Percentiles rank a stretch among this genome's conserved stretches.
Conservation (phyloP, 2,797 vertebrate genomes). For the Hylomyscus alleni region DNA sequence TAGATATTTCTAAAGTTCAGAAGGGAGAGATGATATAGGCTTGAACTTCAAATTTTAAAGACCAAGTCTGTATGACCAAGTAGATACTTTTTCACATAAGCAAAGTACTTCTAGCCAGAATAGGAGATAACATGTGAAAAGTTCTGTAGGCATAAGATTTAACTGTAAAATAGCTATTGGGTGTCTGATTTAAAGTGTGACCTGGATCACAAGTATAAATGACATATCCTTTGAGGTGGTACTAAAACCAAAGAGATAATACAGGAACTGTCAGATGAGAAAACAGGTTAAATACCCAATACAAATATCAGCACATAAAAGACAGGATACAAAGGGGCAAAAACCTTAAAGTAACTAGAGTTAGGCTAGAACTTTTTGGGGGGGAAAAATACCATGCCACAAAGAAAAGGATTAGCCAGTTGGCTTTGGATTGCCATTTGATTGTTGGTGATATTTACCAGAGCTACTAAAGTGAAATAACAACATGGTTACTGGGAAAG, state of each 20-base stretch:
- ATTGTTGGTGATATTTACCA: background rate
- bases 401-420: background rate
- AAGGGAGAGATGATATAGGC: background rate
- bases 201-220: constrained; percentile 11
- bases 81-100: background rate
- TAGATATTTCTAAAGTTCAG: constrained; percentile 45
- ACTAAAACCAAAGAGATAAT: background rate
- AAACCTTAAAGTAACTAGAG: background rate
- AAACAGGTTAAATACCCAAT: background rate
- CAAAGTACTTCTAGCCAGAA: constrained; percentile 7
- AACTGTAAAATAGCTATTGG: background rate
- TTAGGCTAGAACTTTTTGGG: background rate
- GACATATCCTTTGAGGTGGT: background rate
- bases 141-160: background rate
- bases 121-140: background rate
- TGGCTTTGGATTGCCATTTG: background rate
- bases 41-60: constrained; percentile 11
- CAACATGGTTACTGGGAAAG: background rate
- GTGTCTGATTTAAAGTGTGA: background rate
- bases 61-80: background rate
- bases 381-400: background rate
- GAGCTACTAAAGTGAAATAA: background rate
- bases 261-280: constrained; percentile 6
- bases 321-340: background rate
- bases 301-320: background rate